Conservation (phyloP, 2,888 invertebrate species). For the Zygogramma bicolorata region DNA sequence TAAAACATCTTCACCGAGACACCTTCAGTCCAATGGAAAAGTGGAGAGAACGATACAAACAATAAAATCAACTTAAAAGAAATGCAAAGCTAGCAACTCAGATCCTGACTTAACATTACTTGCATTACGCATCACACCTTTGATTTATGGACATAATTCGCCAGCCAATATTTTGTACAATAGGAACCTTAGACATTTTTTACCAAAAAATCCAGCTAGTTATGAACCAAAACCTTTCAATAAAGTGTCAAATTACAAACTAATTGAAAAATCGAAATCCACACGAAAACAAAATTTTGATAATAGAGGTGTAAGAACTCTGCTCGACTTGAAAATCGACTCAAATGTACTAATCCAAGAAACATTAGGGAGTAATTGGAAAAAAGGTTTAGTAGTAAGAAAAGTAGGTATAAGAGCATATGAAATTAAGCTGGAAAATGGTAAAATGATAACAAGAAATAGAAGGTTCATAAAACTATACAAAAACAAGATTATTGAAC, state of each 20-base stretch:
- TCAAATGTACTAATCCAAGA: constrained; percentile 4
- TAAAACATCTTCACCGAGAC: constrained; percentile 5
- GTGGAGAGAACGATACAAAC: constrained; percentile 40
- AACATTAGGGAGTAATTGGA: not conserved
- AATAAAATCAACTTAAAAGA: constrained; percentile 40
- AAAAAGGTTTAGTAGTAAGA: constrained; percentile 1
- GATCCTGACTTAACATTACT: too few relatives aligned
- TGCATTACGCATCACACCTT: not conserved
- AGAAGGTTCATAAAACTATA: constrained; percentile 18
- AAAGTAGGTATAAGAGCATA: constrained; percentile 11
- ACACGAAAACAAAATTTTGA: constrained; percentile 20
- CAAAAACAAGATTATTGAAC: not conserved
- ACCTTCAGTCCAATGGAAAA: constrained; percentile 18
- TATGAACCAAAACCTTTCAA: constrained; percentile 10
- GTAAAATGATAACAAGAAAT: constrained; percentile 10
- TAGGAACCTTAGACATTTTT: constrained; percentile 39
- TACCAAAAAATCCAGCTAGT: constrained; percentile 1
- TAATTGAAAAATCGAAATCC: constrained; percentile 2
- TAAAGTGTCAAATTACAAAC: not conserved
- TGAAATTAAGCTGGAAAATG: constrained; percentile 19
- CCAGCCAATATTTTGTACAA: constrained; percentile 45
- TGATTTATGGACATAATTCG: constrained; percentile 33
- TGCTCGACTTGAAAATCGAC: constrained; percentile 1
- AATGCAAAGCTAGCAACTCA: too few relatives aligned
- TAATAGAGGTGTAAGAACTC: constrained; percentile 9